A percentile compares a stretch with the other conserved stretches of the same genome.
Evolutionary conservation across 2,797 vertebrate species (phyloP).

Genomic region (Acanthurus tractus): DNA sequence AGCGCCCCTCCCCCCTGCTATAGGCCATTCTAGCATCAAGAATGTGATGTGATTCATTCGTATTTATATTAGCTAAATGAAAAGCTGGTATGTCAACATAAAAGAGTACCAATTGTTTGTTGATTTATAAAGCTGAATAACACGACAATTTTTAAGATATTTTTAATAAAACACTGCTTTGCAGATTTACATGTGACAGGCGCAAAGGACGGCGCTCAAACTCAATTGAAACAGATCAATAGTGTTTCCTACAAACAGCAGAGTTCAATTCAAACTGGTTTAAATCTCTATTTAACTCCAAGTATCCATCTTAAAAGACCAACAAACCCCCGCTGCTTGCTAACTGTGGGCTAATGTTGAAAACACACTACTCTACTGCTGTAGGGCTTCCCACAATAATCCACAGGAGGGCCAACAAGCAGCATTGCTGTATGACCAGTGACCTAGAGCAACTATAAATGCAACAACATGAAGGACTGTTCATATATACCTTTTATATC

Average conservation of each 20-base stretch:
- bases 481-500: slow-evolving; percentile 39
- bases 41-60: no score
- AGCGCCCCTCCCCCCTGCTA: no score
- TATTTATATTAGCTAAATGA: no score
- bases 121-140: not conserved
- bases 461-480: slow-evolving; percentile 39
- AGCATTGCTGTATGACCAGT: slow-evolving; percentile 5
- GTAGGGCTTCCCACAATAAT: slow-evolving; percentile 35
- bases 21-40: no score
- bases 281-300: slow-evolving; percentile 37
- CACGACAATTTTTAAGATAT: no score
- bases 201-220: not conserved
- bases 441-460: slow-evolving; percentile 55
- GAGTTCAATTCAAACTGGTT: slow-evolving; percentile 36
- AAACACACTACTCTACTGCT: slow-evolving; percentile 26
- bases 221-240: not conserved
- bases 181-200: not conserved
- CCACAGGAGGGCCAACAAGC: slow-evolving; percentile 6
- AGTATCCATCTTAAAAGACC: slow-evolving; percentile 50
- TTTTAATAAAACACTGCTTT: not conserved
- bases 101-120: no score
- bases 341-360: slow-evolving; percentile 28
- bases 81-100: no score
- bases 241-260: not conserved
- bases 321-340: slow-evolving; percentile 1